phyloP scores from a whole-genome alignment of 2,888 invertebrate genomes.

The Chaetogeoica ovagalla region DNA sequence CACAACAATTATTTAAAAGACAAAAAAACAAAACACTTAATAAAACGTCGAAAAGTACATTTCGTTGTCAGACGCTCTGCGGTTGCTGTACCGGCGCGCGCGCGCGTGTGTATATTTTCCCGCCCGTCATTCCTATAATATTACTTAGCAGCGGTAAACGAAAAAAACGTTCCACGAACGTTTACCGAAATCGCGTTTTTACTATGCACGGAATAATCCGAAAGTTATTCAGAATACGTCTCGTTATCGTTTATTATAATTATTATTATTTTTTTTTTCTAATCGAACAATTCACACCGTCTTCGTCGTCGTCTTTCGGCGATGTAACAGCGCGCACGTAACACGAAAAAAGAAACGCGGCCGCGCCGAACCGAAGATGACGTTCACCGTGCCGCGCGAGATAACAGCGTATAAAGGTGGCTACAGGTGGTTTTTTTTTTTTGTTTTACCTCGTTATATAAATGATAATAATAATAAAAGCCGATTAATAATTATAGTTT shows the following conservation, averaged over 20 bases:
- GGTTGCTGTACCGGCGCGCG: no score
- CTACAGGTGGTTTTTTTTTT: constrained; percentile 32
- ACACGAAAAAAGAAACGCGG: no score
- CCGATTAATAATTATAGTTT: constrained; percentile 39
- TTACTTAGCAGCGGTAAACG: no score
- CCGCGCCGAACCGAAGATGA: constrained; percentile 18
- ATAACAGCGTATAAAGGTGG: constrained; percentile 34
- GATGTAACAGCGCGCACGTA: not conserved
- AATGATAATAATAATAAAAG: constrained; percentile 12
- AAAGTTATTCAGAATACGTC: not conserved
- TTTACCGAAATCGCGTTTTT: constrained; percentile 12
- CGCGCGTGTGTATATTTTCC: not conserved
- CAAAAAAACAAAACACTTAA: no score
- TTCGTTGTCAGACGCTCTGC: no score
- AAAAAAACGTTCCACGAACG: not conserved
- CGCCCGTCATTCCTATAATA: no score
- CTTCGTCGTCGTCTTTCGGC: no score
- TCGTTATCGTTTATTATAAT: not conserved
- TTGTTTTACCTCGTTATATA: constrained; percentile 43
- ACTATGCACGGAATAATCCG: constrained; percentile 6
- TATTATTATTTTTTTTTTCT: not conserved
- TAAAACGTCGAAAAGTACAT: no score
- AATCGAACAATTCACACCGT: constrained; percentile 31
- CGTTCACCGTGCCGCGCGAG: constrained; percentile 50
- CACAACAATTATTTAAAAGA: no score